Evolutionary conservation across 2,888 invertebrate genomes (phyloP), one percentile per base, ranked within the genome.

Genomic region (Heliconius cydno): DNA sequence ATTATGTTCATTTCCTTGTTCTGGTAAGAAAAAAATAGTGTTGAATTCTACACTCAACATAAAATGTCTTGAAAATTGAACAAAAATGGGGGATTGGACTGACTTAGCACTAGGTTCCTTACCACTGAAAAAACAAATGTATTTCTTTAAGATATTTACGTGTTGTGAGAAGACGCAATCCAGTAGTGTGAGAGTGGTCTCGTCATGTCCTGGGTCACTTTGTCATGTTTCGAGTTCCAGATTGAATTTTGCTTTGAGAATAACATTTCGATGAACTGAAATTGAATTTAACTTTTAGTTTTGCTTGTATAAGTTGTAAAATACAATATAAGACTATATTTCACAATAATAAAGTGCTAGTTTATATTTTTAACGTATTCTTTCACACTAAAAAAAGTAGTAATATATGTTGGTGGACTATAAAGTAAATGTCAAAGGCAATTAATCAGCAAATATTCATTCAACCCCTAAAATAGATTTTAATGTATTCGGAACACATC

Each of bases 161-260:
- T 99, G 88, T 99, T 99, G 89, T 99, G 99, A 0, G 99, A 99
- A 0, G 99, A 99, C 3, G 99, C 97, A 81, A 99, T 98, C 98
- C 99, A 99, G 92, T 99, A 99, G 92, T 98, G 97, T 0, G 98
- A 96, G 80, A 99, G 92, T 0, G 99, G 98, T 84, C 96, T 96
- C 6, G 96, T 97, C 99, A 99, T 99, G 87, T 99, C 98, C 89
- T 99, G 98, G 82, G 96, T 97, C 0, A 98, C 96, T 28, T 92
- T 90, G 86, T 98, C 97, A 88, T 97, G 96, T 73, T 94, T 95
- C 63, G 95, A 94, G 91, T 99, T 97, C 98, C 98, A 99, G 78
- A 99, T 95, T 83, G 98, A 97, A 91, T 99, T 99, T 92, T 98
- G 97, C 91, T 98, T 98, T 0, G 99, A 99, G 93, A 98, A 99